Evolutionary conservation across 2,797 vertebrate species (phyloP), one percentile per base, ranked within the genome.

Genomic region (Eupleurogrammus muticus): DNA sequence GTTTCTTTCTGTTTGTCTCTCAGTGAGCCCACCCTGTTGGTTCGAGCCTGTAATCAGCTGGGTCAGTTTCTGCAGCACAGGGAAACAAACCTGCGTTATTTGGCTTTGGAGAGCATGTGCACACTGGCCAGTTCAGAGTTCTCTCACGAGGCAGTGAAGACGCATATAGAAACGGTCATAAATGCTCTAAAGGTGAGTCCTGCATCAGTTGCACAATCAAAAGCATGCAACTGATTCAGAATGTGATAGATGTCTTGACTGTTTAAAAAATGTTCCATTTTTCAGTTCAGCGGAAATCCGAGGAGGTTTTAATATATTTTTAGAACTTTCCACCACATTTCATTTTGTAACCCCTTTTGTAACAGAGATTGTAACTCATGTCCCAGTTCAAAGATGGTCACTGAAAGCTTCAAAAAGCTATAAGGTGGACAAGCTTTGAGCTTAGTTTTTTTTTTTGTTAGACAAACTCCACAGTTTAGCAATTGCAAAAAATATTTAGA

Each of bases 31-130:
- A 97, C 95, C 64, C 93, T 97, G 64, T 73, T 97, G 87, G 96
- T 97, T 1, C 94, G 96, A 23, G 96, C 96, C 65, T 96, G 96
- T 70, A 97, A 97, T 91, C 96, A 97, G 90, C 90, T 97, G 17
- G 96, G 96, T 19, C 96, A 97, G 92, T 97, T 97, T 73, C 90
- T 97, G 70, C 96, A 96, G 89, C 96, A 97, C 90, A 90, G 96
- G 1, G 96, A 97, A 82, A 97, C 96, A 56, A 97, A 97, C 87
- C 91, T 97, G 62, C 95, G 96, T 3, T 97, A 97, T 78, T 77
- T 97, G 86, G 96, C 96, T 0, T 70, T 97, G 89, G 96, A 97
- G 91, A 97, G 96, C 88, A 97, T 97, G 96, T 97, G 96, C 89
- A 96, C 95, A 0, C 92, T 97, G 88, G 96, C 96, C 89, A 96